These are phyloP conservation scores for Bergia puertoricense DNA, from an alignment of 92 coral and sea anemone species.

Conservation along the genomic window DNA sequence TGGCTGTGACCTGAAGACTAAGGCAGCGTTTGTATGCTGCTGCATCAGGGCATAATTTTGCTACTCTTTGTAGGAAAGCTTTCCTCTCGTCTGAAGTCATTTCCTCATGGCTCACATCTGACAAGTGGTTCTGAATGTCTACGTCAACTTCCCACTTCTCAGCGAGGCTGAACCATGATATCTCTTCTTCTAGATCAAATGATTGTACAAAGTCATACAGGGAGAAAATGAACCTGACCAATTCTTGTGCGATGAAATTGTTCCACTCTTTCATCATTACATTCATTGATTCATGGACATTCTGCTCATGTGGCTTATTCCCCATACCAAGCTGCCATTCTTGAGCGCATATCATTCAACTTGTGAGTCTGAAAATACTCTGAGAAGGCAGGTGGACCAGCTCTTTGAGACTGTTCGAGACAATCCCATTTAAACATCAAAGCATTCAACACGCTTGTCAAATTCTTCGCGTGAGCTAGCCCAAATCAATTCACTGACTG, in stretches of 20 bases:
- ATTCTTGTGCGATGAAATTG: constrained; percentile 44
- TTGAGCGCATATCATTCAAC: constrained; percentile 40
- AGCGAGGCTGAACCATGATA: constrained; percentile 51
- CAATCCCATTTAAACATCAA: constrained; percentile 58
- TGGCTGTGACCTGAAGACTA: constrained; percentile 7
- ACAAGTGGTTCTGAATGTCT: constrained; percentile 27
- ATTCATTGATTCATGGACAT: constrained; percentile 51
- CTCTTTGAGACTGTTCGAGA: constrained; percentile 44
- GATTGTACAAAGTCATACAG: constrained; percentile 49
- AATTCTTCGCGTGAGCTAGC: constrained; percentile 44
- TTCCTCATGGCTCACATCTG: constrained; percentile 25
- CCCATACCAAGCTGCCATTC: constrained; percentile 66
- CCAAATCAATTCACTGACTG: constrained; percentile 53
- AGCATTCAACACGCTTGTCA: constrained; percentile 14
- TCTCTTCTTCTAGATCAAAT: constrained; percentile 47
- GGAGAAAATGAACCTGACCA: constrained; percentile 46
- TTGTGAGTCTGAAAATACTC: constrained; percentile 40
- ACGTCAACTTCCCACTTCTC: constrained; percentile 53
- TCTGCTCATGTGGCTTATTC: constrained; percentile 54
- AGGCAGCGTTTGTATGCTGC: constrained; percentile 47
- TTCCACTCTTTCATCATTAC: constrained; percentile 57
- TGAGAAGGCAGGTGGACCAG: constrained; percentile 47
- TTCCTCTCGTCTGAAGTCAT: constrained; percentile 50
- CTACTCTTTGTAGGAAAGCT: constrained; percentile 27
- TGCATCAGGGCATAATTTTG: constrained; percentile 54